Percentiles rank a stretch among this genome's conserved stretches.
phyloP scores from a whole-genome alignment of 1,140 invertebrate genomes.

The Cydia fagiglandana region DNA sequence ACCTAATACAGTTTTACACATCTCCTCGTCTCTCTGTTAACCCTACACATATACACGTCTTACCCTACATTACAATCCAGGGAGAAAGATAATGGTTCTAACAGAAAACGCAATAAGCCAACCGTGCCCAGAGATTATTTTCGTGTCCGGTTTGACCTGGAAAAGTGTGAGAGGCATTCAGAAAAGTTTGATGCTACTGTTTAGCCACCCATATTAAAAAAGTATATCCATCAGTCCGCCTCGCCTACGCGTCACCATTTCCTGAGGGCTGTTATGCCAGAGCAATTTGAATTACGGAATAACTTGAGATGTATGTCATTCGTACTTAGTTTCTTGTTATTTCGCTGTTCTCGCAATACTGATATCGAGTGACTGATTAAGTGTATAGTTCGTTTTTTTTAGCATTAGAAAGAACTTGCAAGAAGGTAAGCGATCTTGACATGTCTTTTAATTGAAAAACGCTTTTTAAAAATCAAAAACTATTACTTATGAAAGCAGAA shows the following conservation, averaged over 20 bases:
- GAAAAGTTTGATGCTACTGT: conserved; percentile 10
- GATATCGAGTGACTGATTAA: no score
- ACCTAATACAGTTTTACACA: background rate
- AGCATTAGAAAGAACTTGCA: no score
- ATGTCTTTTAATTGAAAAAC: no score
- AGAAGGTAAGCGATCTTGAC: no score
- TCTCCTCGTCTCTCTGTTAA: background rate
- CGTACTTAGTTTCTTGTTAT: no score
- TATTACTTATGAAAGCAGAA: no score
- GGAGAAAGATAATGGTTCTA: background rate
- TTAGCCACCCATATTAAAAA: conserved; percentile 26
- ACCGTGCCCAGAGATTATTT: conserved; percentile 6
- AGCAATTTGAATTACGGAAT: background rate
- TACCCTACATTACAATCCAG: background rate
- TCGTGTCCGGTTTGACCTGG: conserved; percentile 10
- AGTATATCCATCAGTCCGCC: conserved; percentile 26
- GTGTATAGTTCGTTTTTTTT: no score
- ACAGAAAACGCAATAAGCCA: conserved; percentile 4
- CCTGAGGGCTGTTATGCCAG: background rate
- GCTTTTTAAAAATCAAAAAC: no score
- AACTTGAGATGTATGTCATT: no score
- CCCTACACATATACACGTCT: background rate
- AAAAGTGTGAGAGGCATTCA: background rate
- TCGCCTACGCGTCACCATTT: background rate
- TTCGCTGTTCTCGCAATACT: no score